phyloP scores from a whole-genome alignment of 2,888 invertebrate genomes.

The Escarpia spicata region DNA sequence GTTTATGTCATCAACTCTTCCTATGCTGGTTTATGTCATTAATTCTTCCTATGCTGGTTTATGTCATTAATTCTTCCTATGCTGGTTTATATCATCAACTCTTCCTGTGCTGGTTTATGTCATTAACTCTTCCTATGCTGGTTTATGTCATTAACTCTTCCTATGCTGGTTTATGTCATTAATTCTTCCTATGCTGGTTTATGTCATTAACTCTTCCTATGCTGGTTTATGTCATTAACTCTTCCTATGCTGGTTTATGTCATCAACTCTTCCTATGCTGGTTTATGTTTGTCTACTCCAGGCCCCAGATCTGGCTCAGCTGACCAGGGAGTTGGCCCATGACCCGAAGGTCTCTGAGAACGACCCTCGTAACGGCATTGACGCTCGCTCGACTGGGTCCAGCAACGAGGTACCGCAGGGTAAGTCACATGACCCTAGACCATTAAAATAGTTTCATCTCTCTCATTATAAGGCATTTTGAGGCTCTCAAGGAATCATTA shows the following conservation, averaged over 20 bases:
- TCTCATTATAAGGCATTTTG: neutral
- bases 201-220: neutral
- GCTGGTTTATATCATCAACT: no score
- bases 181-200: no score
- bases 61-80: no score
- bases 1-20: no score
- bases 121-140: neutral
- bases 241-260: no score
- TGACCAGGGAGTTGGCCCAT: slow-evolving; percentile 51
- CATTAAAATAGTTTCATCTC: neutral
- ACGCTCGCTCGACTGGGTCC: slow-evolving; percentile 14
- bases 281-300: slow-evolving; percentile 31
- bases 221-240: no score
- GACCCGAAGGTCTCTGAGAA: slow-evolving; percentile 43
- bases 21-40: no score
- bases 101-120: no score
- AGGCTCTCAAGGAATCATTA: neutral
- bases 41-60: no score
- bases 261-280: no score
- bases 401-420: neutral
- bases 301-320: slow-evolving; percentile 58
- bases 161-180: no score
- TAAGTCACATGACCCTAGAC: neutral
- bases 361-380: slow-evolving; percentile 17
- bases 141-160: neutral